Evolutionary conservation across 2,113 vertebrate species (phyloP).

Genomic region (Paracanthobrama guichenoti): DNA sequence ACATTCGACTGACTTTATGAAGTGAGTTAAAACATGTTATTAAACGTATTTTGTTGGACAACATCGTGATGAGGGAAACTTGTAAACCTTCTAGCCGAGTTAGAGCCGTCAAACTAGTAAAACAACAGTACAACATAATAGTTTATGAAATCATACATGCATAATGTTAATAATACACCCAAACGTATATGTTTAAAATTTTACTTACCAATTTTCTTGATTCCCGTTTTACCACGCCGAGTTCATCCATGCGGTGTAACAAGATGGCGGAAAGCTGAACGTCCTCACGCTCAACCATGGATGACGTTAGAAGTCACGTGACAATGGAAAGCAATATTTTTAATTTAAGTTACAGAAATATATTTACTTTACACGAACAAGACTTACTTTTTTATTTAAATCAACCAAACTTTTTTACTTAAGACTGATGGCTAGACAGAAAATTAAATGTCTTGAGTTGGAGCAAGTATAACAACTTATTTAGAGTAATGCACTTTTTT

Average conservation of each 20-base stretch:
- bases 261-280: not conserved
- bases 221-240: not conserved
- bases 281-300: not conserved
- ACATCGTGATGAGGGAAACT: not conserved
- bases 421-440: not conserved
- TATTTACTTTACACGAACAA: not conserved
- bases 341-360: not conserved
- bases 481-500: no score
- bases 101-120: not conserved
- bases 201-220: conserved; percentile 4
- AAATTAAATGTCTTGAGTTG: not conserved
- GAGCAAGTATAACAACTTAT: not conserved
- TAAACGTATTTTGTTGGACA: no score
- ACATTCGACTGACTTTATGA: no score
- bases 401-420: not conserved
- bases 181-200: not conserved
- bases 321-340: not conserved
- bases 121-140: not conserved
- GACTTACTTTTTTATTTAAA: not conserved
- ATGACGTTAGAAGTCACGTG: not conserved
- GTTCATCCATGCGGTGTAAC: not conserved
- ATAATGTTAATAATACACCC: not conserved
- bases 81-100: not conserved
- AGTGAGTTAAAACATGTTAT: no score
- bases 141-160: not conserved